phyloP scores from a whole-genome alignment of 30 jellyfish, hydroid and myxozoan genomes.

The Pelagia noctiluca region DNA sequence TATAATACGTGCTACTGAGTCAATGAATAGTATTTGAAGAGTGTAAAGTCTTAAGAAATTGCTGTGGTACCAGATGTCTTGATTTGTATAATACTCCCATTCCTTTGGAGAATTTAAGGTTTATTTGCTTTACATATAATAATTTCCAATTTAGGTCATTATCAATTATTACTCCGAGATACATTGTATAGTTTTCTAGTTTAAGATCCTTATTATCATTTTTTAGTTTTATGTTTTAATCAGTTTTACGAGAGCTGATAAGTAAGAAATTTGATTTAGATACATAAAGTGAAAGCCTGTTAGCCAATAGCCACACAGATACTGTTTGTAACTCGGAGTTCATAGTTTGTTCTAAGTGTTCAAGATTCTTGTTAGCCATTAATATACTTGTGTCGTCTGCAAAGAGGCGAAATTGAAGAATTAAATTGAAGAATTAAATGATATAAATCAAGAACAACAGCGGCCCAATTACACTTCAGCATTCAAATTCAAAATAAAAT shows the following conservation, averaged over 20 bases:
- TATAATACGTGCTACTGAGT: conserved; percentile 39
- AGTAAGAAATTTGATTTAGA: conserved; percentile 42
- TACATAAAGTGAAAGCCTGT: conserved; percentile 37
- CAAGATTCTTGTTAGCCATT: conserved; percentile 19
- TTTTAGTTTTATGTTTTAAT: not conserved
- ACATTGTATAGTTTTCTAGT: conserved; percentile 33
- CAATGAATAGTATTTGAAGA: too few species aligned
- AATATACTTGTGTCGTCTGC: conserved; percentile 24
- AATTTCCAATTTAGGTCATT: conserved; percentile 33
- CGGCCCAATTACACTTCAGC: conserved; percentile 68
- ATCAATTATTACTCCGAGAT: conserved; percentile 37
- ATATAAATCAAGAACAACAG: conserved; percentile 39
- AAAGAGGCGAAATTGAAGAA: conserved; percentile 32
- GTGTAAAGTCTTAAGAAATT: conserved; percentile 9
- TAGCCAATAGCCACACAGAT: conserved; percentile 38
- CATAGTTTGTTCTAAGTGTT: conserved; percentile 16
- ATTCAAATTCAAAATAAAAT: too few species aligned
- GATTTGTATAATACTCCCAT: conserved; percentile 37
- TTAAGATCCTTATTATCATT: conserved; percentile 18
- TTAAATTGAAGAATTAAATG: conserved; percentile 40
- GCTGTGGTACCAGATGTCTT: conserved; percentile 18
- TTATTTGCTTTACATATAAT: conserved; percentile 28
- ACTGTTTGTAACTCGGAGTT: conserved; percentile 18
- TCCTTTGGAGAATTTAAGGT: conserved; percentile 30
- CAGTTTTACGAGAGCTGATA: conserved; percentile 15